Evolutionary conservation across 2,113 vertebrate genomes (phyloP), one percentile per base, ranked within the genome.

Genomic region (Rhinogobius similis): DNA sequence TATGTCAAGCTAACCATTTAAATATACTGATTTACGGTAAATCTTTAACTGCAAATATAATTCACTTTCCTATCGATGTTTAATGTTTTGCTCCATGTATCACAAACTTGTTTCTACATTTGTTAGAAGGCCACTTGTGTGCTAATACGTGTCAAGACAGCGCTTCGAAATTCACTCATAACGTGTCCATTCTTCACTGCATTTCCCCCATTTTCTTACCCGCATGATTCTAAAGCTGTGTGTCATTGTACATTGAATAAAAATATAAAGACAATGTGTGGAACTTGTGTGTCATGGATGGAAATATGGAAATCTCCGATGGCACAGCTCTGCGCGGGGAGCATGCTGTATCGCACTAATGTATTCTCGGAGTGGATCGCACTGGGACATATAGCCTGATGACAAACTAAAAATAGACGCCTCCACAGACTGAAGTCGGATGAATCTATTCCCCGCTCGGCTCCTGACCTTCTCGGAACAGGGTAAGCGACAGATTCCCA

Each of bases 221-320:
- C 67, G 84, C 89, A 90, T 91, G 90, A 69, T 61, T 61, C 58
- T 82, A 53, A 74, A 78, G 64, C 73, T 89, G 78, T 90, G 72
- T 86, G 70, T 86, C 74, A 67, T 61, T 88, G 81, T 89, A 84
- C 68, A 80, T 88, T 89, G 77, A 89, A 90, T 85, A 88, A 89
- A 91, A 86, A 90, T 14, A 55, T 29, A 58, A 88, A 88, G 76
- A 75, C 66, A 85, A 59, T 84, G 87, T 87, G 80, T 87, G 84
- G 71, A 90, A 79, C 76, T 24, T 72, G 69, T 72, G 71, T 76
- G n/a, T 1, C 18, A 50, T 64, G 63, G 36, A 59, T 79, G 65
- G 76, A 77, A 74, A 58, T 63, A 10, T 8, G 23, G 20, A 46
- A 59, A 26, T 23, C 23, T 29, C 41, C 64, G 52, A 20, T n/a